Evolutionary conservation across 2,888 invertebrate genomes (phyloP).

Genomic region (Sarcophaga carnaria): DNA sequence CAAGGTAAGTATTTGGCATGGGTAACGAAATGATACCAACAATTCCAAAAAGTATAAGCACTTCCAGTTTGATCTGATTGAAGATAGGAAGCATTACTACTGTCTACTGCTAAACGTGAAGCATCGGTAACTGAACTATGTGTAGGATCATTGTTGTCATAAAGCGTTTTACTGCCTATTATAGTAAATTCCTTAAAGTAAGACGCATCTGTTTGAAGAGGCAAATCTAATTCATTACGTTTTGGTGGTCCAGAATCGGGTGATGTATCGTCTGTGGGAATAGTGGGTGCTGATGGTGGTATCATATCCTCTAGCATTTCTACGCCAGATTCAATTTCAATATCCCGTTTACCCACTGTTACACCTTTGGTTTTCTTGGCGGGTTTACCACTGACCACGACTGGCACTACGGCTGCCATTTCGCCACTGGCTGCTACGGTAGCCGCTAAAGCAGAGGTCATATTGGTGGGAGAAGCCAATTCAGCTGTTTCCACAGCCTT

Average conservation of each 20-base stretch:
- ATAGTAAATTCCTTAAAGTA: conserved; percentile 23
- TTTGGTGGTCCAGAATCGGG: conserved; percentile 37
- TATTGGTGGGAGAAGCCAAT: conserved; percentile 67
- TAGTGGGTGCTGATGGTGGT: conserved; percentile 50
- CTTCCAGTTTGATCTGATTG: background rate
- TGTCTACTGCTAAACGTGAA: background rate
- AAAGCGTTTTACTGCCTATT: conserved; percentile 43
- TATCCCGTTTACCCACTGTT: conserved; percentile 76
- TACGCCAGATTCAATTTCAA: conserved; percentile 81
- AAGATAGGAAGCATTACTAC: background rate
- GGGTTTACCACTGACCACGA: conserved; percentile 57
- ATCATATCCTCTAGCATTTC: conserved; percentile 81
- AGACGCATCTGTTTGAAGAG: conserved; percentile 33
- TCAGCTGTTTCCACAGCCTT: conserved; percentile 71
- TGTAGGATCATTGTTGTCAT: conserved; percentile 39
- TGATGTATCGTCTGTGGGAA: conserved; percentile 2
- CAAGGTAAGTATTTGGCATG: conserved; percentile 53
- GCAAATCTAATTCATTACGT: conserved; percentile 69
- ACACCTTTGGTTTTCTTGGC: conserved; percentile 72
- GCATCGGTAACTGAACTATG: background rate
- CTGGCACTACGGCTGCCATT: conserved; percentile 54
- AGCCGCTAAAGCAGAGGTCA: conserved; percentile 60
- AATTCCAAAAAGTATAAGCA: conserved; percentile 28
- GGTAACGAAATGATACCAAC: conserved; percentile 25
- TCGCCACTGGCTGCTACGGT: conserved; percentile 61